Percentiles rank a stretch among this genome's conserved stretches.
Conservation (phyloP, 2,797 vertebrate species). For the Kryptolebias ocellatus region DNA sequence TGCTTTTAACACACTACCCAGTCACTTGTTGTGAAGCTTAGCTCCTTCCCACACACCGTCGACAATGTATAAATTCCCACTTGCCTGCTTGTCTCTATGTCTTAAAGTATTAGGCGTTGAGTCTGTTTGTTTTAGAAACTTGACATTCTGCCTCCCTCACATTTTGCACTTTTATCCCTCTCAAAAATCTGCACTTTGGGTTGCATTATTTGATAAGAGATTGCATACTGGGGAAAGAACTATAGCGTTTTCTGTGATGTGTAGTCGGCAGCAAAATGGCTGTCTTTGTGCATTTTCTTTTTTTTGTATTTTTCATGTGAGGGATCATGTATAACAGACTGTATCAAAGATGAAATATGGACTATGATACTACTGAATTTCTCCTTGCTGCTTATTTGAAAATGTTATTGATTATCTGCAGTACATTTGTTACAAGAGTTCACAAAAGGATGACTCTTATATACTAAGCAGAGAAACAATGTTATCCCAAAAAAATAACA, state of each 20-base stretch:
- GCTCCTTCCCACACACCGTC: conserved; percentile 35
- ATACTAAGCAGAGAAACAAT: too few relatives aligned
- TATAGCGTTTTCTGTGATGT: not conserved
- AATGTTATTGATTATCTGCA: conserved; percentile 21
- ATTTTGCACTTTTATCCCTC: conserved; percentile 16
- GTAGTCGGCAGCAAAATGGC: not conserved
- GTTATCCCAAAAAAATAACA: not conserved
- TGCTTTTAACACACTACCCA: conserved; percentile 26
- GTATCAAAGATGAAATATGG: conserved; percentile 3
- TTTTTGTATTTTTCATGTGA: conserved; percentile 4
- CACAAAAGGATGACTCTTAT: conserved; percentile 25
- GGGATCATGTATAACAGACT: not conserved
- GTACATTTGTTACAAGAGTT: conserved; percentile 17
- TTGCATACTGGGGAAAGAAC: not conserved
- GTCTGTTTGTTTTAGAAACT: conserved; percentile 22
- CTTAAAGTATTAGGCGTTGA: conserved; percentile 7
- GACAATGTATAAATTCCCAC: conserved; percentile 27
- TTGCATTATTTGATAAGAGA: not conserved
- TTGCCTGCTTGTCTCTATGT: conserved; percentile 24
- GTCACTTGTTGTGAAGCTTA: conserved; percentile 25
- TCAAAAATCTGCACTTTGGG: not conserved
- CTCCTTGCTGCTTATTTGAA: conserved; percentile 14
- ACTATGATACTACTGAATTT: conserved; percentile 1
- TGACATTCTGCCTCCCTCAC: conserved; percentile 2
- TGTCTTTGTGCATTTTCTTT: not conserved